Evolutionary conservation across 2,888 invertebrate genomes (phyloP).

Genomic region (Gasteruption jaculator): DNA sequence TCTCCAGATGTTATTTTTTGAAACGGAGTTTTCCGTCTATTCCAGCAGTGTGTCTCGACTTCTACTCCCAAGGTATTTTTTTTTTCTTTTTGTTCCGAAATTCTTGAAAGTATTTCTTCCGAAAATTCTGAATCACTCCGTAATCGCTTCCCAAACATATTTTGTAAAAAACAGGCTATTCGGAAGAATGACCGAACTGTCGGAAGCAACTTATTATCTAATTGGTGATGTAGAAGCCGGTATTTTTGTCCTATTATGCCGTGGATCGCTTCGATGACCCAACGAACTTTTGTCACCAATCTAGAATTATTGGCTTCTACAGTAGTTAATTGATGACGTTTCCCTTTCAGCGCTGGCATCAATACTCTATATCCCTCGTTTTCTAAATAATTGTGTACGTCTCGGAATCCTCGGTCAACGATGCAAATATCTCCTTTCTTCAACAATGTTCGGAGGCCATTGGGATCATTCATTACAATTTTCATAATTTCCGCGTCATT

Average conservation of each 20-base stretch:
- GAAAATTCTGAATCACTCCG: slow-evolving; percentile 4
- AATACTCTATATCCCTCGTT: slow-evolving; percentile 20
- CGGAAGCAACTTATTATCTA: slow-evolving; percentile 21
- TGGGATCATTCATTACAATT: background rate
- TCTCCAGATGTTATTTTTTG: slow-evolving; percentile 2
- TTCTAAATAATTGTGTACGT: slow-evolving; percentile 12
- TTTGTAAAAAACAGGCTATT: slow-evolving; percentile 21
- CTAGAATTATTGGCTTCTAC: slow-evolving; percentile 24
- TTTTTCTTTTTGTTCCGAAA: background rate
- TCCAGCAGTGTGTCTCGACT: slow-evolving; percentile 3
- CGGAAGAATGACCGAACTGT: slow-evolving; percentile 14
- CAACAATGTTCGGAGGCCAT: slow-evolving; percentile 14
- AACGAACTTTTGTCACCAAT: slow-evolving; percentile 22
- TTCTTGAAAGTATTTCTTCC: slow-evolving; percentile 7
- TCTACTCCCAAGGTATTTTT: slow-evolving; percentile 11
- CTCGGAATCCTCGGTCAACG: slow-evolving; percentile 23
- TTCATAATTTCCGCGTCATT: slow-evolving; percentile 19
- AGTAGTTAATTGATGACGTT: slow-evolving; percentile 20
- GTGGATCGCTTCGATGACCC: slow-evolving; percentile 26
- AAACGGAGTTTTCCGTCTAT: slow-evolving; percentile 5
- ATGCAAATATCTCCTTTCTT: slow-evolving; percentile 25
- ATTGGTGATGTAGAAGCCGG: slow-evolving; percentile 21
- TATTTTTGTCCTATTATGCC: slow-evolving; percentile 24
- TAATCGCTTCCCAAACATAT: slow-evolving; percentile 22
- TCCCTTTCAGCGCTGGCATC: slow-evolving; percentile 28